phyloP scores from a whole-genome alignment of 2,888 invertebrate species.

The Maniola hyperantus region DNA sequence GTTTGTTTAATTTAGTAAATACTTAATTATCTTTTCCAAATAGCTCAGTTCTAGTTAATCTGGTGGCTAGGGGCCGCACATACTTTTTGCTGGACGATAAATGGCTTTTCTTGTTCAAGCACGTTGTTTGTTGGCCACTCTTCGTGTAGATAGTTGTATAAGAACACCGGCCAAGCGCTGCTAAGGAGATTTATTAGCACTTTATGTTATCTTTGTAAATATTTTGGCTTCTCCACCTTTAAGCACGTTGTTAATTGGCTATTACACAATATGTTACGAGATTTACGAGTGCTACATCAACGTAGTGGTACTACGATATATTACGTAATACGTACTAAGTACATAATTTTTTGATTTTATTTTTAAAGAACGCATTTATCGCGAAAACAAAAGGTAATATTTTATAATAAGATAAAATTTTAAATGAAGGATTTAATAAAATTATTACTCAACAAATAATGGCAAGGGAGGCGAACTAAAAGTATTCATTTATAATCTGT shows the following conservation, averaged over 20 bases:
- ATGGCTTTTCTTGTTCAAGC: slow-evolving; percentile 59
- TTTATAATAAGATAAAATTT: neutral
- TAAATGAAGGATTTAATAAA: neutral
- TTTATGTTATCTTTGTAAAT: slow-evolving; percentile 50
- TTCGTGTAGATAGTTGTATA: slow-evolving; percentile 59
- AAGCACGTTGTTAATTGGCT: slow-evolving; percentile 6
- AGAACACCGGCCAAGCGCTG: slow-evolving; percentile 52
- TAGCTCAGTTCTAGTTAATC: neutral
- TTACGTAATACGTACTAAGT: too few species aligned
- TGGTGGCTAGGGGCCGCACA: neutral
- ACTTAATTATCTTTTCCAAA: neutral
- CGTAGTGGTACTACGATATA: too few species aligned
- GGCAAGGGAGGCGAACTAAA: neutral
- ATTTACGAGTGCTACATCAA: too few species aligned
- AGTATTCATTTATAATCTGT: neutral
- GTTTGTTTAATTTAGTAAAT: neutral
- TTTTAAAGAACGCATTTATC: neutral
- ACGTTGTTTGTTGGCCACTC: slow-evolving; percentile 65
- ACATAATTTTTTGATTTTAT: too few species aligned
- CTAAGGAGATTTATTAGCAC: slow-evolving; percentile 56
- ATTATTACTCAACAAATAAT: neutral
- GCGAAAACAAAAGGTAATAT: neutral
- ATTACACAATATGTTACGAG: neutral
- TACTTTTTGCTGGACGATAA: slow-evolving; percentile 64
- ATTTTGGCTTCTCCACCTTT: slow-evolving; percentile 41